phyloP scores from a whole-genome alignment of 1,140 invertebrate species.

The Calliphora vicina region DNA sequence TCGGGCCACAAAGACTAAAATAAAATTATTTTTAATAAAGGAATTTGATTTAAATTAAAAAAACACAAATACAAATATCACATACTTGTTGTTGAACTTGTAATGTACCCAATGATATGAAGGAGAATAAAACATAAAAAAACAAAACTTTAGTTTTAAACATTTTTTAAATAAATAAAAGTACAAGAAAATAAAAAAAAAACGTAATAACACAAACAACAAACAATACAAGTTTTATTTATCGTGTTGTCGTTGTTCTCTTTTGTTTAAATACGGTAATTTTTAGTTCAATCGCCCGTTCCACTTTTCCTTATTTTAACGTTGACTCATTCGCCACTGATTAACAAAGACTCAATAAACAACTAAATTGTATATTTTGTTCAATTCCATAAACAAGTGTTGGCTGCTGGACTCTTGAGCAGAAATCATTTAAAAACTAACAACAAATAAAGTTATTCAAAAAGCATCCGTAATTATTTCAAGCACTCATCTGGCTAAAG shows the following conservation, averaged over 20 bases:
- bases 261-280: background rate
- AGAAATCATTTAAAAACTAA: background rate
- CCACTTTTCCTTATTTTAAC: background rate
- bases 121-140: background rate
- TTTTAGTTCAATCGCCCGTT: background rate
- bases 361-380: background rate
- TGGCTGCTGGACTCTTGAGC: background rate
- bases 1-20: slow-evolving; percentile 16
- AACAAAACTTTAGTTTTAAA: background rate
- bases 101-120: background rate
- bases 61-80: background rate
- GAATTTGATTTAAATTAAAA: background rate
- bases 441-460: background rate
- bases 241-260: background rate
- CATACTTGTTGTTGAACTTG: background rate
- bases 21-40: background rate
- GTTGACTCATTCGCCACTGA: background rate
- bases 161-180: background rate
- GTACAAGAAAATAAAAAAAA: background rate
- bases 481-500: slow-evolving; percentile 11
- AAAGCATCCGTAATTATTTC: slow-evolving; percentile 21
- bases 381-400: background rate
- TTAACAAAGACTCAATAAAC: background rate
- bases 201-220: background rate
- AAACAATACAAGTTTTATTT: background rate